Evolutionary conservation across 2,113 vertebrate genomes (phyloP).

Genomic region (Colius striatus): DNA sequence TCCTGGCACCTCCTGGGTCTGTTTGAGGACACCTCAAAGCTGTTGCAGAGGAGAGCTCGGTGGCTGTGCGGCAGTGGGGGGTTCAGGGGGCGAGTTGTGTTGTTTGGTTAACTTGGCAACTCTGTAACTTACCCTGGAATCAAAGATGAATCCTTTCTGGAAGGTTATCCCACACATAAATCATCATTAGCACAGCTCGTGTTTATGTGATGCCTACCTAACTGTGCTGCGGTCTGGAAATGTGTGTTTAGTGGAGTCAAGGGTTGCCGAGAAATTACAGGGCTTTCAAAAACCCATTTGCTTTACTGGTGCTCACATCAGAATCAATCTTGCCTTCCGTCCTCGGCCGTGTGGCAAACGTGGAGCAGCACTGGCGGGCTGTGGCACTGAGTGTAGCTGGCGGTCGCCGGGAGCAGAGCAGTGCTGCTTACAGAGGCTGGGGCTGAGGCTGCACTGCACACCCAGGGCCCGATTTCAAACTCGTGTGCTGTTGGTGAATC

Average conservation of each 20-base stretch:
- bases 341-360: constrained; percentile 25
- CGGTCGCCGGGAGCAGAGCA: background rate
- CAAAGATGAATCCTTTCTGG: constrained; percentile 71
- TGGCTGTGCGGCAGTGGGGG: background rate
- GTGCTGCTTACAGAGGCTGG: background rate
- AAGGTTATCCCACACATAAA: constrained; percentile 75
- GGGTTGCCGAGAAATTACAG: constrained; percentile 80
- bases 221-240: constrained; percentile 71
- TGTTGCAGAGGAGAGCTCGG: background rate
- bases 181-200: constrained; percentile 77
- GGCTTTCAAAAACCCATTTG: constrained; percentile 83
- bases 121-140: constrained; percentile 74
- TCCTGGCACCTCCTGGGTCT: background rate
- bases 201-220: constrained; percentile 78
- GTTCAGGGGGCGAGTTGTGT: background rate
- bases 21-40: background rate
- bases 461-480: constrained; percentile 43
- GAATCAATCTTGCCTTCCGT: constrained; percentile 72
- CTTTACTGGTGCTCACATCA: constrained; percentile 73
- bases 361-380: background rate
- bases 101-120: constrained; percentile 73
- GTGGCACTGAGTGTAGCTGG: constrained; percentile 7
- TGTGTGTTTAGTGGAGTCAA: constrained; percentile 81
- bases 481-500: background rate
- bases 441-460: background rate